Percentiles rank a stretch among this genome's conserved stretches.
phyloP scores from a whole-genome alignment of 2,797 vertebrate genomes.

The Galaxias olidus region DNA sequence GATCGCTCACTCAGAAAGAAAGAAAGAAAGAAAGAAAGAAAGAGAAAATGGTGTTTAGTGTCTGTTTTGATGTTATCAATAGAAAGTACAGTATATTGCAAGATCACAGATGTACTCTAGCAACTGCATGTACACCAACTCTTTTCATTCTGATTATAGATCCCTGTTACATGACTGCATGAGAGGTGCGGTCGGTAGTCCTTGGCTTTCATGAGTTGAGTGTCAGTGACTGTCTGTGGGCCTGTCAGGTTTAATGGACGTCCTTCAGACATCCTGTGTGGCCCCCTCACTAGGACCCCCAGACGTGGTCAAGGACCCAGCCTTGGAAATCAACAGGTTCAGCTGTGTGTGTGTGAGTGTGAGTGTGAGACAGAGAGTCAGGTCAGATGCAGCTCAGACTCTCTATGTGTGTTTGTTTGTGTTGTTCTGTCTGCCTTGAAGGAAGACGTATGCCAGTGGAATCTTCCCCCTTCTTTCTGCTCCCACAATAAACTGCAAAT shows the following conservation, averaged over 20 bases:
- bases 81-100: too few relatives aligned
- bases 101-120: too few relatives aligned
- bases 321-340: conserved; percentile 7
- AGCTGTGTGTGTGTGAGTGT: conserved; percentile 13
- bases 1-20: conserved; percentile 19
- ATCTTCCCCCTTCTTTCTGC: background rate
- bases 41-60: too few relatives aligned
- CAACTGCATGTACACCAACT: too few relatives aligned
- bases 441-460: conserved; percentile 12
- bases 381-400: too few relatives aligned
- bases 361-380: background rate
- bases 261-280: conserved; percentile 49
- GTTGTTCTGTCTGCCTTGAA: too few relatives aligned
- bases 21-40: too few relatives aligned
- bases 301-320: conserved; percentile 14
- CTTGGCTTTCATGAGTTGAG: background rate
- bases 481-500: too few relatives aligned
- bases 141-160: background rate
- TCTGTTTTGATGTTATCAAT: too few relatives aligned
- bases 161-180: too few relatives aligned
- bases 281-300: conserved; percentile 15
- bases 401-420: background rate
- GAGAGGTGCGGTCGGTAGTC: too few relatives aligned
- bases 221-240: conserved; percentile 5
- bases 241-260: conserved; percentile 10